These are phyloP conservation scores for Ellobius talpinus DNA, from an alignment of 2,113 vertebrate species.

Conservation along the genomic window DNA sequence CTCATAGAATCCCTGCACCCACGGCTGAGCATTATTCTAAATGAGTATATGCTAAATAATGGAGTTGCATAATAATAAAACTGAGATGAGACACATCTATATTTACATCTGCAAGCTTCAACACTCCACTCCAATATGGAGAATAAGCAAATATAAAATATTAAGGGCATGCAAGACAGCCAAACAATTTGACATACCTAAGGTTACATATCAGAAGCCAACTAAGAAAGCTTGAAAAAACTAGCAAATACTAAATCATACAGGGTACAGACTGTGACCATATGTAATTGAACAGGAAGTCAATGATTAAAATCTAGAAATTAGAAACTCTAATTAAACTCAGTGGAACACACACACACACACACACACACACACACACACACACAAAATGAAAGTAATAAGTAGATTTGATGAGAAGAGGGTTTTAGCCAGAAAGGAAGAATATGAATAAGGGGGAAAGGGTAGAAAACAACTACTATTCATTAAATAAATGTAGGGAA, in stretches of 20 bases:
- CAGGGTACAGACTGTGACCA: not conserved
- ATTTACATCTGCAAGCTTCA: not conserved
- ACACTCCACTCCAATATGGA: not conserved
- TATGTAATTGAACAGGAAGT: not conserved
- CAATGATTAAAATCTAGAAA: not conserved
- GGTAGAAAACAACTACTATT: not conserved
- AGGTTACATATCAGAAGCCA: not conserved
- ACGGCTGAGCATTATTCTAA: not conserved
- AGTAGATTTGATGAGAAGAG: not conserved
- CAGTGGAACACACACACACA: not conserved
- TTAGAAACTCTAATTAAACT: not conserved
- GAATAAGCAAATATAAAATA: not conserved
- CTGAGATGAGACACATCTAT: not conserved
- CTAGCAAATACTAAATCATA: conserved; percentile 3
- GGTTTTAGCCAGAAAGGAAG: not conserved
- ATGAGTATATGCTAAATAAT: not conserved
- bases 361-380: not conserved
- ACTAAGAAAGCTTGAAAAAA: conserved; percentile 5
- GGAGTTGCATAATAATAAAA: not conserved
- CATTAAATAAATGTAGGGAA: not conserved
- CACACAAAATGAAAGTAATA: not conserved
- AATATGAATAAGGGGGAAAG: not conserved
- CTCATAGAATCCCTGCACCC: too few relatives aligned
- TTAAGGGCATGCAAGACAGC: not conserved
- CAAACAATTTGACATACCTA: not conserved